Evolutionary conservation across 2,888 invertebrate genomes (phyloP), one percentile per base, ranked within the genome.

Genomic region (Drosophila kambysellisi): DNA sequence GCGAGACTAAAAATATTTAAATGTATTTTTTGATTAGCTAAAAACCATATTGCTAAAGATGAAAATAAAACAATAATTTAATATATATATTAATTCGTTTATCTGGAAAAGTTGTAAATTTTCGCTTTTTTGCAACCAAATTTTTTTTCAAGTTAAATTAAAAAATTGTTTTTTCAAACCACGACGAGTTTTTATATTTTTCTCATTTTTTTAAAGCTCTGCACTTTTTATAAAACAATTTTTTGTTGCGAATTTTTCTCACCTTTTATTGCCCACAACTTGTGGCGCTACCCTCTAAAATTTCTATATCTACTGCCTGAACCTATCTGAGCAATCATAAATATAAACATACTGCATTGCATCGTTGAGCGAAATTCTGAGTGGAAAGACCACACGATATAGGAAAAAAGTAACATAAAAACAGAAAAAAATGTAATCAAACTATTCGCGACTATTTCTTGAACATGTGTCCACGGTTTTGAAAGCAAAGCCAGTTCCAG

Each of bases 321-420:
- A 80, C 61, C 74, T 85, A 70, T 71, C 71, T 53, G 51, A 56
- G 58, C 66, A 72, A 80, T 85, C 83, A 88, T 88, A 89, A 85
- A 89, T 79, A 85, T 75, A 73, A 56, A 88, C 66, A 71, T 73
- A 54, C 83, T 81, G 84, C 89, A 84, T 64, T 89, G 84, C 88
- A 88, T 89, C 85, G 88, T 74, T 82, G 85, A 73, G 48, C 70
- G 84, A 88, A 87, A 88, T 76, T 80, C 70, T 80, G 72, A 81
- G 63, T 56, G 66, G 70, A 51, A 70, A 70, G 43, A 57, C 58
- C 51, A 58, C 58, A 17, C 25, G 35, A 77, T 51, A 74, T 37
- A 50, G 53, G 29, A 37, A 37, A 6, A 32, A 39, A 65, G 39
- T 9, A 7, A n/a, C 0, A 17, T n/a, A 41, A 4, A 4, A 33